Percentiles rank a stretch among this genome's conserved stretches.
phyloP scores from a whole-genome alignment of 2,113 vertebrate genomes.

The Campylomormyrus tamandua region DNA sequence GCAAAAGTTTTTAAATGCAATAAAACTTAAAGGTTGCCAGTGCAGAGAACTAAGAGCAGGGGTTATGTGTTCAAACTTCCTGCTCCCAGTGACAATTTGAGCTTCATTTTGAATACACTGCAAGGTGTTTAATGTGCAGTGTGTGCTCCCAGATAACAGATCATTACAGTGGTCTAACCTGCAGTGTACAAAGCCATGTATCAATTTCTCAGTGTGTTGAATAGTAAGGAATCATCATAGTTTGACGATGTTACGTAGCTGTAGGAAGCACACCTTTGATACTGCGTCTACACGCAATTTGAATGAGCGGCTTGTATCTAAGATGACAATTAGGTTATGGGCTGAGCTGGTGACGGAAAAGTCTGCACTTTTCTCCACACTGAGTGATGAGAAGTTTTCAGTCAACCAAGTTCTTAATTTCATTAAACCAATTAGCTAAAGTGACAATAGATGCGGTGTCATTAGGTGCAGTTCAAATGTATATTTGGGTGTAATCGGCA shows the following conservation, averaged over 20 bases:
- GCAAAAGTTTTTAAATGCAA: background rate
- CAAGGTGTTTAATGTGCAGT: no score
- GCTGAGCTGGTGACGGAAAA: background rate
- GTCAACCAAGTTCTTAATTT: background rate
- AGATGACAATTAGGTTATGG: no score
- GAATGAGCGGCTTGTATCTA: no score
- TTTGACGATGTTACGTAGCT: no score
- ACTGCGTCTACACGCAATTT: no score
- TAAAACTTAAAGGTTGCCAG: background rate
- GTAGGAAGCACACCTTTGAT: no score
- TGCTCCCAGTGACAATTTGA: background rate
- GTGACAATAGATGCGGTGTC: no score
- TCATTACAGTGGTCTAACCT: background rate
- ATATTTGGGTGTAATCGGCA: background rate
- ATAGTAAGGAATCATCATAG: background rate
- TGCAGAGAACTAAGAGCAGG: background rate
- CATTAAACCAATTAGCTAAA: background rate
- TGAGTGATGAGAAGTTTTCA: background rate
- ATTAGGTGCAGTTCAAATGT: no score
- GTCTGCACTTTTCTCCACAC: background rate
- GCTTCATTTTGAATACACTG: background rate
- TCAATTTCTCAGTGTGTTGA: background rate
- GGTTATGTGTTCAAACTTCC: background rate
- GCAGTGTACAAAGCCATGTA: background rate
- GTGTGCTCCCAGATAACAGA: background rate